Evolutionary conservation across 1,140 invertebrate species (phyloP).

Genomic region (Drosophila aff.): DNA sequence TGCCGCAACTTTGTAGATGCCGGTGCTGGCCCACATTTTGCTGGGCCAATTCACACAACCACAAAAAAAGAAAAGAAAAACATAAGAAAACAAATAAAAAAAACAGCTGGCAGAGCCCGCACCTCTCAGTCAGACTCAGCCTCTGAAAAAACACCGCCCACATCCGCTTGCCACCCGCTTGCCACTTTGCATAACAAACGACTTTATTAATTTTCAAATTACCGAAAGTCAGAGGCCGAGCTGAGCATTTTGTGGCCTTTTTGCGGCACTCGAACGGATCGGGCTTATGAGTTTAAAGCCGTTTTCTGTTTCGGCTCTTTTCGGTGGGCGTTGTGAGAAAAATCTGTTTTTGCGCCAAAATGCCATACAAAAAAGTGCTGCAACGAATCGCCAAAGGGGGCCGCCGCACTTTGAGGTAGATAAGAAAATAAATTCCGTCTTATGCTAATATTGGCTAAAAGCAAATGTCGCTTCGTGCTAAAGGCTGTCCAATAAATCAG

Average conservation of each 20-base stretch:
- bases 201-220: conserved; percentile 84
- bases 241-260: conserved; percentile 80
- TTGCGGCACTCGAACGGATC: conserved; percentile 65
- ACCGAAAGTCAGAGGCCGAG: conserved; percentile 80
- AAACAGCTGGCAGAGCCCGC: conserved; percentile 53
- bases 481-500: conserved; percentile 72
- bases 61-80: conserved; percentile 1
- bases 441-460: conserved; percentile 81
- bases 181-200: conserved; percentile 83
- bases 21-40: conserved; percentile 47
- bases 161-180: conserved; percentile 56
- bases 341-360: conserved; percentile 53
- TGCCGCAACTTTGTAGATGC: conserved; percentile 51
- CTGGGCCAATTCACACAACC: conserved; percentile 55
- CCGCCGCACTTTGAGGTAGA: conserved; percentile 22
- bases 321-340: conserved; percentile 78
- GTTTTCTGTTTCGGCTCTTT: conserved; percentile 11
- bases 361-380: conserved; percentile 57
- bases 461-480: conserved; percentile 78
- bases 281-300: conserved; percentile 33
- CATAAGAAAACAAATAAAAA: conserved; percentile 42
- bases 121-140: conserved; percentile 9
- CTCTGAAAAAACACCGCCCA: conserved; percentile 27
- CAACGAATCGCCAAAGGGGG: conserved; percentile 48
- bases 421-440: conserved; percentile 62